phyloP scores from a whole-genome alignment of 2,888 invertebrate species.

The Pegoplata infirma region DNA sequence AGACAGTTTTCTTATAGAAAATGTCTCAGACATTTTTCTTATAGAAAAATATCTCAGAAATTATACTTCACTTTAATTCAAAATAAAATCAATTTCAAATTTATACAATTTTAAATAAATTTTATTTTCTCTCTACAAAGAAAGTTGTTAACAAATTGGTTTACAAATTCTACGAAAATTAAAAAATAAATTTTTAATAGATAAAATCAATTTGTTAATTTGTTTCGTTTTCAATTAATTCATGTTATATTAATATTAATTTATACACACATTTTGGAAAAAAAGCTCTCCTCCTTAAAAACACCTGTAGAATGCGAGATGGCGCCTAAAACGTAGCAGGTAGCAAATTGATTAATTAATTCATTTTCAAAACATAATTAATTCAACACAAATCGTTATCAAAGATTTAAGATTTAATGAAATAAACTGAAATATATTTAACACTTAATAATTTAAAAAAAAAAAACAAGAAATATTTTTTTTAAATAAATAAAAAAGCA shows the following conservation, averaged over 20 bases:
- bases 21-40: too few species aligned
- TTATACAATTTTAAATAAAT: too few species aligned
- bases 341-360: conserved; percentile 40
- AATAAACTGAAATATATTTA: background rate
- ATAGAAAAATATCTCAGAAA: too few species aligned
- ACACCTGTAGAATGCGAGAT: conserved; percentile 7
- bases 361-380: conserved; percentile 23
- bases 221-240: background rate
- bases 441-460: background rate
- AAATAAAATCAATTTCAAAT: background rate
- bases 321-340: conserved; percentile 54
- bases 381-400: conserved; percentile 20
- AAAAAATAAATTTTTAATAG: background rate
- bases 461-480: background rate
- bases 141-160: conserved; percentile 39
- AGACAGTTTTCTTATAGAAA: too few species aligned
- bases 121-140: conserved; percentile 3
- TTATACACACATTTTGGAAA: conserved; percentile 6
- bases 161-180: conserved; percentile 5
- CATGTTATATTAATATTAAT: conserved; percentile 8
- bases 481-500: background rate
- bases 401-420: conserved; percentile 20
- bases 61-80: too few species aligned
- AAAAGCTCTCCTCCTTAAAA: background rate
- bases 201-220: conserved; percentile 1